These are phyloP conservation scores for Heliconius ismenius DNA, from an alignment of 2,888 invertebrate genomes.

Conservation along the genomic window DNA sequence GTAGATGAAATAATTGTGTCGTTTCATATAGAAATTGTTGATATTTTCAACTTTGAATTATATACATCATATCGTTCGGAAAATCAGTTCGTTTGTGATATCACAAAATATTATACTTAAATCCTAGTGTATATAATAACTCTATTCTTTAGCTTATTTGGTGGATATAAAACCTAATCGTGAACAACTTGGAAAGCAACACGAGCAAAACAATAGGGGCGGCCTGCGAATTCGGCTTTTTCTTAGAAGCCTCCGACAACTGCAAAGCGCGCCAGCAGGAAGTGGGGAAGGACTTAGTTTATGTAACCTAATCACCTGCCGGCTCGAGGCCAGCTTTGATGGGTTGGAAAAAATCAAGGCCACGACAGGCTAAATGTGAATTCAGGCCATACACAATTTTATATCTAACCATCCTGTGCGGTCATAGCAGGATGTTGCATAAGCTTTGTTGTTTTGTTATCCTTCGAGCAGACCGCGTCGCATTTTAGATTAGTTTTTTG, in stretches of 20 bases:
- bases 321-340: conserved; percentile 68
- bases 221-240: conserved; percentile 73
- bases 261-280: conserved; percentile 78
- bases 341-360: conserved; percentile 78
- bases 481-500: conserved; percentile 79
- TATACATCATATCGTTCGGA: neutral
- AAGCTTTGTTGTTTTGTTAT: conserved; percentile 80
- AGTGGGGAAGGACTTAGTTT: conserved; percentile 79
- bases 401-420: conserved; percentile 65
- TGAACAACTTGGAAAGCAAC: conserved; percentile 65
- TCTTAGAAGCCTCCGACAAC: conserved; percentile 77
- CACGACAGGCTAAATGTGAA: conserved; percentile 67
- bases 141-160: no score
- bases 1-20: neutral
- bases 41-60: neutral
- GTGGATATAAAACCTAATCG: conserved; percentile 56
- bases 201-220: conserved; percentile 68
- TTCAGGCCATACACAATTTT: conserved; percentile 66
- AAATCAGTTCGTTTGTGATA: neutral
- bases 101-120: neutral
- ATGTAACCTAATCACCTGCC: conserved; percentile 82
- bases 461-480: conserved; percentile 67
- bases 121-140: no score
- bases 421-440: conserved; percentile 79
- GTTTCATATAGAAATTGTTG: no score